A percentile compares a stretch with the other conserved stretches of the same genome.
phyloP scores from a whole-genome alignment of 2,797 vertebrate species.

The Serranus cabrilla region DNA sequence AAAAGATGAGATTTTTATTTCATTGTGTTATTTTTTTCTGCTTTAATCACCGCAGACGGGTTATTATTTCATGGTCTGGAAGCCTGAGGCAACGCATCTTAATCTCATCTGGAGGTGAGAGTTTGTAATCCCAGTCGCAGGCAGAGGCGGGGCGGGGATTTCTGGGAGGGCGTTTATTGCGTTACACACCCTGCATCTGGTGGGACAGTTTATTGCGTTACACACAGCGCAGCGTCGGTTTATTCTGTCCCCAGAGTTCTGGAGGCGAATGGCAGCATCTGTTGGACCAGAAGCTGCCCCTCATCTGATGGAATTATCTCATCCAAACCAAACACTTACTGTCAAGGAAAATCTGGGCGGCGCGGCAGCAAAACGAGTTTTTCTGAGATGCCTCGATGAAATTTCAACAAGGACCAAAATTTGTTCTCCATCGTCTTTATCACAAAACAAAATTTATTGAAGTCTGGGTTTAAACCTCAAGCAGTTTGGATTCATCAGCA shows the following conservation, averaged over 20 bases:
- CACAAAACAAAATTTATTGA: constrained; percentile 26
- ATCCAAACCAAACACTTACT: constrained; percentile 44
- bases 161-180: constrained; percentile 66
- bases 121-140: constrained; percentile 70
- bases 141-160: constrained; percentile 36
- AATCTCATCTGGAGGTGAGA: constrained; percentile 79
- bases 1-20: constrained; percentile 76
- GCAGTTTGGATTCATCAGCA: constrained; percentile 2
- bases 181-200: constrained; percentile 75
- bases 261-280: constrained; percentile 72
- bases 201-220: constrained; percentile 77
- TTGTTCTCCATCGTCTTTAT: constrained; percentile 42
- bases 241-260: constrained; percentile 74
- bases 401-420: constrained; percentile 39
- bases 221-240: constrained; percentile 21
- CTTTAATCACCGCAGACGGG: constrained; percentile 60
- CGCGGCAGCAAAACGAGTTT: constrained; percentile 19
- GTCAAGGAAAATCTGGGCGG: constrained; percentile 43
- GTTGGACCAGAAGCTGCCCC: constrained; percentile 63
- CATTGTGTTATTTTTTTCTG: constrained; percentile 59
- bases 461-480: constrained; percentile 1
- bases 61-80: constrained; percentile 70
- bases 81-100: constrained; percentile 58
- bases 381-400: constrained; percentile 32
- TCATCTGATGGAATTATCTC: constrained; percentile 76